Evolutionary conservation across 1,140 invertebrate species (phyloP), one percentile per base, ranked within the genome.

Genomic region (Drosophila dunni): DNA sequence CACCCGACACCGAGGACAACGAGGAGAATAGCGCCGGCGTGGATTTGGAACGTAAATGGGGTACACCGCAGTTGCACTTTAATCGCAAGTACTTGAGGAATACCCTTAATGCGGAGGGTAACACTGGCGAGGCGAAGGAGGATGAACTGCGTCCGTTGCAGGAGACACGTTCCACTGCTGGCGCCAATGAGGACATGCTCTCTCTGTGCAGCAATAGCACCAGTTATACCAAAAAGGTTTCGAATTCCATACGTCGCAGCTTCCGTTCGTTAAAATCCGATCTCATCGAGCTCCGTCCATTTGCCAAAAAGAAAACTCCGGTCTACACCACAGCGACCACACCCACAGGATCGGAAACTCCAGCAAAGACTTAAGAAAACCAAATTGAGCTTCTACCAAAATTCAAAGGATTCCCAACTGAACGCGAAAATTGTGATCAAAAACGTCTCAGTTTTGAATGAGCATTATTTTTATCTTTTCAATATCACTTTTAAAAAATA

Each of bases 61-160:
- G 91, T 10, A 92, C 91, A 10, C 91, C 91, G 7, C 91, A 91
- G 38, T 46, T 92, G 58, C 88, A 92, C 56, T 92, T 92, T 13
- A 92, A 92, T 72, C 78, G 91, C n/a, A 92, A 92, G 50, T 92
- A 91, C 53, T 70, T 92, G 58, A 72, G 78, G 0, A 84, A 81
- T 36, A 67, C 76, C 4, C 54, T 74, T 13, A 76, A 65, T 17
- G 76, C 44, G 17, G 69, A n/a, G 29, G 57, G 61, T 71, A 81
- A 33, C 3, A 50, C 48, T 42, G 53, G 33, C 20, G 42, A 54
- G 17, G 8, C 24, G 2, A 45, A 61, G 13, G 78, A 75, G 17
- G 81, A 90, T 17, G 75, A 79, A 9, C 34, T 86, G 40, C 64
- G 72, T 24, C 81, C 86, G 3, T 48, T 86, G 40, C 51, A 79